Evolutionary conservation across 2,113 vertebrate genomes (phyloP).

Genomic region (Albula goreensis): DNA sequence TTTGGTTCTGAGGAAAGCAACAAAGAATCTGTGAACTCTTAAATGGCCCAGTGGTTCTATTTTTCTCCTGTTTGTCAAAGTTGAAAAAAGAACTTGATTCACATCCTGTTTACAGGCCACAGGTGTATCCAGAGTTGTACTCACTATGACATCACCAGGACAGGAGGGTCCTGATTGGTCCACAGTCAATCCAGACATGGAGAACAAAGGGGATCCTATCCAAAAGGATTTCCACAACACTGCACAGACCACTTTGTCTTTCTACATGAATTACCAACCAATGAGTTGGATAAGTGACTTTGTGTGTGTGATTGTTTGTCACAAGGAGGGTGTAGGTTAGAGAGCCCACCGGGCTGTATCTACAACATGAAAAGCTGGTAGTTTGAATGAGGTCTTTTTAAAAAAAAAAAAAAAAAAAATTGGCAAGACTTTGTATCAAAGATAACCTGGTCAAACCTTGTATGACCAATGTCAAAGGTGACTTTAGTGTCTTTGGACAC

Average conservation of each 20-base stretch:
- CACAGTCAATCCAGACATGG: no score
- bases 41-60: no score
- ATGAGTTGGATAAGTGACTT: neutral
- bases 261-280: neutral
- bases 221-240: neutral
- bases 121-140: conserved; percentile 42
- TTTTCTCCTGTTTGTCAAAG: no score
- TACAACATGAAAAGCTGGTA: neutral
- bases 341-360: neutral
- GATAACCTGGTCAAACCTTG: no score
- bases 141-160: neutral
- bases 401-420: no score
- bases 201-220: neutral
- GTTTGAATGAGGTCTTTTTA: no score
- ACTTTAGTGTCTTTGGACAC: neutral
- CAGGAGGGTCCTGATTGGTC: no score
- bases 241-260: neutral
- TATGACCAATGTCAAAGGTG: no score
- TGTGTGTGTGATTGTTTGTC: neutral
- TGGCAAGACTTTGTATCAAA: no score
- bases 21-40: no score
- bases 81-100: neutral
- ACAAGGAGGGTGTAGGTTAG: no score
- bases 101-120: conserved; percentile 58
- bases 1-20: no score